phyloP scores from a whole-genome alignment of 1,140 invertebrate genomes.

The Drosophila parabipectinata region DNA sequence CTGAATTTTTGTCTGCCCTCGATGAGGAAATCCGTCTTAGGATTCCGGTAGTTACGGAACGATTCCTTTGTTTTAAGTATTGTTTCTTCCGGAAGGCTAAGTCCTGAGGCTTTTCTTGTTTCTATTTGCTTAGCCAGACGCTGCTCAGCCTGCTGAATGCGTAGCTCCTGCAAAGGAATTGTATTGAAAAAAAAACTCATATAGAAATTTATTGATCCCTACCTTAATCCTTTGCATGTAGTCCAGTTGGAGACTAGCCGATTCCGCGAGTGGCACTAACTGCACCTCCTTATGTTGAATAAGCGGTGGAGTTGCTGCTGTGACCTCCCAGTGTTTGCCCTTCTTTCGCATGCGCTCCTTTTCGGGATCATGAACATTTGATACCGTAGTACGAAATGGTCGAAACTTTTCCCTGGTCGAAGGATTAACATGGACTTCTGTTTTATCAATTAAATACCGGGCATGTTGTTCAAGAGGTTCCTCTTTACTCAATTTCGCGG shows the following conservation, averaged over 20 bases:
- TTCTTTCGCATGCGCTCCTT: conserved; percentile 87
- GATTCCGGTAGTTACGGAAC: conserved; percentile 66
- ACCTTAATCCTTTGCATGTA: conserved; percentile 74
- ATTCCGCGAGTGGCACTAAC: conserved; percentile 73
- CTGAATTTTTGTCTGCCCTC: conserved; percentile 58
- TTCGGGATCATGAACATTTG: conserved; percentile 86
- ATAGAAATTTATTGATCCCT: neutral
- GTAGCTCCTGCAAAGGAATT: conserved; percentile 50
- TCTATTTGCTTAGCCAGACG: conserved; percentile 51
- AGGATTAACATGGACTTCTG: conserved; percentile 84
- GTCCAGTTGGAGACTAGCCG: conserved; percentile 64
- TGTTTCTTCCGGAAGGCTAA: conserved; percentile 51
- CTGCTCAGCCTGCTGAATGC: conserved; percentile 73
- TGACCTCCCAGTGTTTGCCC: conserved; percentile 88
- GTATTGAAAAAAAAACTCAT: no score
- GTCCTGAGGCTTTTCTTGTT: neutral
- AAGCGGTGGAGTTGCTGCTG: conserved; percentile 88
- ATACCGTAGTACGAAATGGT: conserved; percentile 88
- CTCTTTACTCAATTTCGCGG: conserved; percentile 6
- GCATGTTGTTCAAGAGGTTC: conserved; percentile 85
- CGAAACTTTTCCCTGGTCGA: conserved; percentile 85
- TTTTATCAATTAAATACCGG: conserved; percentile 87
- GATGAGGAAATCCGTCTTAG: conserved; percentile 52
- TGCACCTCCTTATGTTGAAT: conserved; percentile 76
- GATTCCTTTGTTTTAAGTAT: conserved; percentile 60